Base-by-base conservation (phyloP, 2,888 invertebrate species). In the Notocelia uddmanniana region DNA sequence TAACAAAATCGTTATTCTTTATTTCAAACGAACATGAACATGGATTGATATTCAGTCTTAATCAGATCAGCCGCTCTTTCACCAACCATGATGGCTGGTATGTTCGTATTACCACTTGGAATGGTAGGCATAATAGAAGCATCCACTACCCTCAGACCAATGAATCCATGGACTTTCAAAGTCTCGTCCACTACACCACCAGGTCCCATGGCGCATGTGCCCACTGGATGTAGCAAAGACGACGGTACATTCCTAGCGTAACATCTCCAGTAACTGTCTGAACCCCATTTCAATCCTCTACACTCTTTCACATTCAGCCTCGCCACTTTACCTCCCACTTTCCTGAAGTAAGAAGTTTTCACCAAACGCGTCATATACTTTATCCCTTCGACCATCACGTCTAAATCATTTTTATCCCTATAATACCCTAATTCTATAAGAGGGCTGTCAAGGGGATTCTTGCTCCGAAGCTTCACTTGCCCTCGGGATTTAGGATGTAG, bases 241-340 rank as follows among this genome's bases (percentile, higher is more conserved):
- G 93, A 87, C 0, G 95, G 94, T 19, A 95, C 86, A 74, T 94
- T 94, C 50, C 93, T 89, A 0, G 94, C 91, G 78, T 95, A 94
- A 79, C 97, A 97, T 55, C 90, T 89, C 95, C 96, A 96, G 78
- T 96, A 96, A 0, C 87, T 86, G 81, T 96, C 95, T 0, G 94
- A 89, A 21, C 90, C 94, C 80, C 94, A 95, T 0, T 79, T 74
- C 5, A 90, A 78, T 1, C 87, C 79, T 9, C 90, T 87, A 79
- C 96, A 96, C 0, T 92, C 94, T 0, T 93, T 91, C 0, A 96
- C 89, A 3, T 83, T 78, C 45, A 88, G 66, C 64, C 78, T 81
- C 0, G 82, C 82, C 8, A 91, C 58, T 50, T 77, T 77, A 2
- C 85, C 88, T 6, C 78, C 76, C 5, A 85, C 85, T 50, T 83